Base-by-base conservation (phyloP, 2,888 invertebrate genomes). In the Dynastes hyllus region DNA sequence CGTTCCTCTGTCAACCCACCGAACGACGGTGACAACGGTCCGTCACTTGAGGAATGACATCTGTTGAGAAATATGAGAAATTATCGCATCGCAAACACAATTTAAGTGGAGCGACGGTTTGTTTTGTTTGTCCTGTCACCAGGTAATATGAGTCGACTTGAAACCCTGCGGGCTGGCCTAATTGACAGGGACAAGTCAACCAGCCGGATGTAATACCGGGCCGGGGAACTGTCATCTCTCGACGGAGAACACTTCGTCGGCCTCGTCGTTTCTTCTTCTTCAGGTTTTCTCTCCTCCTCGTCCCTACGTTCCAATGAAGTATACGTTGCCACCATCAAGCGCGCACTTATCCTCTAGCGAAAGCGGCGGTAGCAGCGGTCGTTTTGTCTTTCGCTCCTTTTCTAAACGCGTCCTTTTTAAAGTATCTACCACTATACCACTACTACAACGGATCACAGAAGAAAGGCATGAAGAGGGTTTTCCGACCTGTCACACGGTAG, bases 161-260 rank as follows among this genome's bases (percentile, higher is more conserved):
- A 86, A 86, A 85, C 85, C 85, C 83, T 83, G 82, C 83, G 84
- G 84, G 81, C 85, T 83, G 82, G 83, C 86, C 87, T 88, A 88
- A 88, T 88, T 88, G 88, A 88, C 88, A 88, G 87, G 85, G 88
- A 88, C 88, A 88, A 88, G 88, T 88, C 88, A 88, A 87, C 87
- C 88, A 88, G 86, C 86, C 88, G 88, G 87, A 87, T 87, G 88
- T 88, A 87, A 88, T 87, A 87, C 87, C 84, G 84, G 84, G 84
- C 81, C 80, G 78, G 79, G 76, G 84, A 85, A 82, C 87, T 88
- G 87, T 87, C 87, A 87, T 86, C 86, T 86, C 85, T 81, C 71
- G 51, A 58, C 45, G 58, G 50, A 45, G 67, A 40, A 58, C 58
- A 69, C 77, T 66, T 69, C 63, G 71, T 80, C 81, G 69, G 51